These are phyloP conservation scores for Hydropsyche betteni DNA, from an alignment of 2,888 invertebrate species.

Conservation along the genomic window DNA sequence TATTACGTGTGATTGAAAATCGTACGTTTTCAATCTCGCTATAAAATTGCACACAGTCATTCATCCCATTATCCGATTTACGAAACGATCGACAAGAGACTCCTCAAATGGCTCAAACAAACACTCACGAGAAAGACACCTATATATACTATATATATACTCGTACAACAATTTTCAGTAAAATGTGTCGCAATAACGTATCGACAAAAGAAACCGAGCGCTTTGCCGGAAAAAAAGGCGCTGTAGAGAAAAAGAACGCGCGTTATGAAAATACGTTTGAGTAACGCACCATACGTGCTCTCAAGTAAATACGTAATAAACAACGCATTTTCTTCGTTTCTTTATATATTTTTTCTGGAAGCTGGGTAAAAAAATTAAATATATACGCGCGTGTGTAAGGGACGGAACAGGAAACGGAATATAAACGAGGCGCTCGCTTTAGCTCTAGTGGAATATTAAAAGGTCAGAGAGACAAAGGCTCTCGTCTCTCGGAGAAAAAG, in stretches of 20 bases:
- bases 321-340: conserved; percentile 13
- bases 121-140: not conserved
- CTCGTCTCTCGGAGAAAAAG: conserved; percentile 18
- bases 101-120: not conserved
- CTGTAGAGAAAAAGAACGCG: not conserved
- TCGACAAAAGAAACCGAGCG: conserved; percentile 2
- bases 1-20: no score
- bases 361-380: not conserved
- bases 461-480: conserved; percentile 21
- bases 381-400: conserved; percentile 9
- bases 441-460: conserved; percentile 31
- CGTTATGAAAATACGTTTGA: conserved; percentile 31
- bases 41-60: no score
- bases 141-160: not conserved
- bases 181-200: conserved; percentile 17
- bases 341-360: not conserved
- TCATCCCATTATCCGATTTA: no score
- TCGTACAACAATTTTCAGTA: not conserved
- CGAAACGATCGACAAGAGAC: no score
- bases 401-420: conserved; percentile 14
- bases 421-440: conserved; percentile 24
- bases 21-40: no score
- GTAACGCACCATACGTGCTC: conserved; percentile 24
- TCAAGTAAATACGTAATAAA: conserved; percentile 23
- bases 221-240: not conserved